These are phyloP conservation scores for Penaeus indicus DNA, from an alignment of 1,140 invertebrate species.

Conservation along the genomic window DNA sequence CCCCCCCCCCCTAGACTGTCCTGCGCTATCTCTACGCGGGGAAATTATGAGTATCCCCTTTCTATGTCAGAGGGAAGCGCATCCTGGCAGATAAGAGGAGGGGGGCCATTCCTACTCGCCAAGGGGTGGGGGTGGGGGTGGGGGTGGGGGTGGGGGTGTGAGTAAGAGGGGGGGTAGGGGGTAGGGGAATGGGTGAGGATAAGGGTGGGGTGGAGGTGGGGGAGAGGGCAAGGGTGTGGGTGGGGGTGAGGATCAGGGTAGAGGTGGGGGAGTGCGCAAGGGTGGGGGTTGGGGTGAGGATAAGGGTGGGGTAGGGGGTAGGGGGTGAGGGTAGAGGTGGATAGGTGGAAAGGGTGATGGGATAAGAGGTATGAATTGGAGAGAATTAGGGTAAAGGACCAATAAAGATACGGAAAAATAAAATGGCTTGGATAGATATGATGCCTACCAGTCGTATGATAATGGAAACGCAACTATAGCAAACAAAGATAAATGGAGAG, in stretches of 20 bases:
- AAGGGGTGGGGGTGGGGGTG: not conserved
- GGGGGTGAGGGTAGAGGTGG: not conserved
- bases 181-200: no score
- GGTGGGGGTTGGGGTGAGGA: not conserved
- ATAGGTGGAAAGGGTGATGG: not conserved
- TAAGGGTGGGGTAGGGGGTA: not conserved
- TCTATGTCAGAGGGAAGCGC: conserved; percentile 35
- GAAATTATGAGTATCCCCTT: conserved; percentile 46
- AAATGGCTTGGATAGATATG: not conserved
- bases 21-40: conserved; percentile 49
- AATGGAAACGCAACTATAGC: no score
- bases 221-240: not conserved
- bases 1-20: not conserved
- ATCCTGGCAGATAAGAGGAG: not conserved
- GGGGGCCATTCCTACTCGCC: not conserved
- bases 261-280: not conserved
- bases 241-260: not conserved
- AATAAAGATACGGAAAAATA: not conserved
- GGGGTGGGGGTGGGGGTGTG: not conserved
- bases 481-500: no score
- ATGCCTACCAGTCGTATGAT: no score
- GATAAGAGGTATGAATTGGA: not conserved
- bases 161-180: no score
- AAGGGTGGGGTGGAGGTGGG: not conserved
- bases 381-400: not conserved